phyloP scores from a whole-genome alignment of 1,140 invertebrate species.

The Drosophila tristis region DNA sequence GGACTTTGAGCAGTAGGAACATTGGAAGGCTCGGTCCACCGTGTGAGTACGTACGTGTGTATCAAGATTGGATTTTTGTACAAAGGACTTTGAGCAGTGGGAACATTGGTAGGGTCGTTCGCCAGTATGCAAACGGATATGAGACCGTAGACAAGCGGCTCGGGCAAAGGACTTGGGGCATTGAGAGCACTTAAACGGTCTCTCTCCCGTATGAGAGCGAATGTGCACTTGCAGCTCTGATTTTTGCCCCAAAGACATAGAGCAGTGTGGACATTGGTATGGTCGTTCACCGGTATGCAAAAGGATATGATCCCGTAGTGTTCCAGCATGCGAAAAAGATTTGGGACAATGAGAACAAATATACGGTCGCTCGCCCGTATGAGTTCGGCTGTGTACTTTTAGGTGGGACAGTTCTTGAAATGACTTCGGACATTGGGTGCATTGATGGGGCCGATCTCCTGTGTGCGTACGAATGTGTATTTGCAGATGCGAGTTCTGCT shows the following conservation, averaged over 20 bases:
- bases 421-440: no score
- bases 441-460: no score
- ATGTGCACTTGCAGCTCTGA: no score
- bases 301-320: background rate
- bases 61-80: background rate
- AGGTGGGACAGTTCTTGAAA: no score
- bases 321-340: no score
- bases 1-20: background rate
- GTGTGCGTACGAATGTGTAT: background rate
- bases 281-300: constrained; percentile 9
- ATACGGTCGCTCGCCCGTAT: no score
- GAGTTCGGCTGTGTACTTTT: no score
- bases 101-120: constrained; percentile 2
- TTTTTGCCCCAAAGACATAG: background rate
- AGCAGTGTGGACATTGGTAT: background rate
- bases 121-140: constrained; percentile 7
- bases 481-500: no score
- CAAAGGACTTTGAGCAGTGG: constrained; percentile 8
- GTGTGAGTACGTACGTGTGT: constrained; percentile 16
- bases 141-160: no score
- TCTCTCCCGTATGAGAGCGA: background rate
- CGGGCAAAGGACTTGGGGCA: constrained; percentile 12
- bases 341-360: constrained; percentile 2
- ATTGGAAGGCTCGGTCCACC: constrained; percentile 9
- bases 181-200: constrained; percentile 11